phyloP scores from a whole-genome alignment of 1,140 invertebrate species.

The Hormaphis cornu region DNA sequence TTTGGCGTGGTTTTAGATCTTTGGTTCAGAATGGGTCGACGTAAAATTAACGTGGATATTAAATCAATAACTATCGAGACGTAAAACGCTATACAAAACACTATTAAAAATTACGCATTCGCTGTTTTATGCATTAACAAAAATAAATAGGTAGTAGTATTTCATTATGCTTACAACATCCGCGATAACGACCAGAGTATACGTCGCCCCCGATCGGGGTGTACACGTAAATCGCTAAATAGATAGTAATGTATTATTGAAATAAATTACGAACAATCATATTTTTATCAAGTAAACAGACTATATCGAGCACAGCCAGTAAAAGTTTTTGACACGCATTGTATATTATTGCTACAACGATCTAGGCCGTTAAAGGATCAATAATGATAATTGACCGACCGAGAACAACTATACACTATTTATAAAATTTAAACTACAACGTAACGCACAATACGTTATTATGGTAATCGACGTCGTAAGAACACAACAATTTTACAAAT shows the following conservation, averaged over 20 bases:
- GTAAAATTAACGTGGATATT: too few relatives aligned
- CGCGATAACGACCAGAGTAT: background rate
- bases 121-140: background rate
- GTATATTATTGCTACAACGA: too few relatives aligned
- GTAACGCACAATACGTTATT: too few relatives aligned
- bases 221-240: background rate
- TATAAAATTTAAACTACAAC: too few relatives aligned
- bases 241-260: background rate
- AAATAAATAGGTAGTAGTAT: slow-evolving; percentile 10
- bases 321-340: slow-evolving; percentile 14
- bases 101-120: background rate
- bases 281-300: background rate
- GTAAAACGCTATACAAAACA: too few relatives aligned
- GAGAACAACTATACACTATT: background rate
- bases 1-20: too few relatives aligned
- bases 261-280: slow-evolving; percentile 2
- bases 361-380: too few relatives aligned
- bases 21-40: too few relatives aligned
- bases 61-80: too few relatives aligned
- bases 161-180: background rate
- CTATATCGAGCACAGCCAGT: slow-evolving; percentile 19
- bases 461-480: too few relatives aligned
- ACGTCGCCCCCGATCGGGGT: too few relatives aligned
- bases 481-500: too few relatives aligned
- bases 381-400: background rate